Conservation (phyloP, 2,113 vertebrate genomes). For the Sarotherodon lohbergeri region DNA sequence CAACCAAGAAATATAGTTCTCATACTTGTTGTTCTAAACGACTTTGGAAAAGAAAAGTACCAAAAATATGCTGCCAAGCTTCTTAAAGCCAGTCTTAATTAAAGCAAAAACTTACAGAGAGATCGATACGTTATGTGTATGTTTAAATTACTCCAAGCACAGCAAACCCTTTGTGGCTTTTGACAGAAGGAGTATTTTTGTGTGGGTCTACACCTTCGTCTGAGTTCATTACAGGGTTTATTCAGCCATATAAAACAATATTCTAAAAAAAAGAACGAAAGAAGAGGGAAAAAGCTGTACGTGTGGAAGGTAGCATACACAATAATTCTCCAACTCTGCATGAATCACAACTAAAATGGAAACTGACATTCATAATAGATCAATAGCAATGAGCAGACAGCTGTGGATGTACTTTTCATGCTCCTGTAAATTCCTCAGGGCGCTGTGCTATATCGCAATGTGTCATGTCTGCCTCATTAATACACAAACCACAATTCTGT, state of each 20-base stretch:
- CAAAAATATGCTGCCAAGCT: neutral
- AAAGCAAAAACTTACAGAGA: neutral
- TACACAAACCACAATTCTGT: slow-evolving; percentile 36
- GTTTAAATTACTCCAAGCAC: neutral
- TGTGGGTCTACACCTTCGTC: neutral
- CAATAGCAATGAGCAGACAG: slow-evolving; percentile 41
- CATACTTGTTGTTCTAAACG: neutral
- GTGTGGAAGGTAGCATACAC: neutral
- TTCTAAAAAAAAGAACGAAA: neutral
- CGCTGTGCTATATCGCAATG: slow-evolving; percentile 34
- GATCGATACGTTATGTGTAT: neutral
- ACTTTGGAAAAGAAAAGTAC: neutral
- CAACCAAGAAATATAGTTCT: neutral
- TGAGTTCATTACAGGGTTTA: neutral
- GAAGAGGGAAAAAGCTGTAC: neutral
- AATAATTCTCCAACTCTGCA: neutral
- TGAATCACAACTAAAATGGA: neutral
- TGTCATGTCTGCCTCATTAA: slow-evolving; percentile 45
- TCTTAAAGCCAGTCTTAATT: neutral
- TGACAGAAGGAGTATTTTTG: neutral
- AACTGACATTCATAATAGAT: slow-evolving; percentile 55
- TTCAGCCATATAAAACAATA: neutral
- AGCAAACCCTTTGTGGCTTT: neutral
- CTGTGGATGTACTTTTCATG: slow-evolving; percentile 50
- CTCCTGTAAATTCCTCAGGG: slow-evolving; percentile 45